Evolutionary conservation across 2,113 vertebrate species (phyloP), one percentile per base, ranked within the genome.

Genomic region (Dinomys branickii): DNA sequence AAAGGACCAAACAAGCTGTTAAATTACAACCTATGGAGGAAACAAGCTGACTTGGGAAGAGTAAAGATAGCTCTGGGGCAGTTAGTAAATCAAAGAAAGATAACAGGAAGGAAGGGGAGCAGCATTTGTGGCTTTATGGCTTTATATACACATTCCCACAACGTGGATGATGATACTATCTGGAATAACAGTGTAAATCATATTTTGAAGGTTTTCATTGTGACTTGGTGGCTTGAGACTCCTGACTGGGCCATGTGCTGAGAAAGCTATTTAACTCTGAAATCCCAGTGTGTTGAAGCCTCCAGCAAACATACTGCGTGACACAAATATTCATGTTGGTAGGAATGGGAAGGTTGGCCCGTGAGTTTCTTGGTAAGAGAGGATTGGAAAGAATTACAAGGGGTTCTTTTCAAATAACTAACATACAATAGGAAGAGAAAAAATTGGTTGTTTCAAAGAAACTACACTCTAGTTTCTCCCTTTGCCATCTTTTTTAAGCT

Each of bases 1-100:
- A 94, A 94, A 80, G 63, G 65, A 94, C 38, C 69, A 94, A 89
- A 93, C 59, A 93, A 96, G 94, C 94, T 97, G 90, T 94, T 97
- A 95, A 97, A 80, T 97, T 96, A 52, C 47, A 85, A 88, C 77
- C 84, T 20, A 7, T 69, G 78, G 95, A 94, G 59, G 58, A 77
- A 97, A 97, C 38, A 93, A 92, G 92, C 94, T 97, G 96, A 97
- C 87, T 90, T 78, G 85, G 59, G 88, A 89, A 92, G 59, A 94
- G 33, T 91, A 61, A 97, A 94, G 94, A 61, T 82, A 78, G 54
- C 82, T 59, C 24, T 44, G 75, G 54, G 56, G 9, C 78, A 52
- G 94, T 85, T 67, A 88, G 95, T 85, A 78, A 44, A 88, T 94
- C 28, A 85, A 83, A 50, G 86, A 7, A 81, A 26, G 5, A 19